Evolutionary conservation across 1,140 invertebrate species (phyloP).

Genomic region (Coptotermes formosanus): DNA sequence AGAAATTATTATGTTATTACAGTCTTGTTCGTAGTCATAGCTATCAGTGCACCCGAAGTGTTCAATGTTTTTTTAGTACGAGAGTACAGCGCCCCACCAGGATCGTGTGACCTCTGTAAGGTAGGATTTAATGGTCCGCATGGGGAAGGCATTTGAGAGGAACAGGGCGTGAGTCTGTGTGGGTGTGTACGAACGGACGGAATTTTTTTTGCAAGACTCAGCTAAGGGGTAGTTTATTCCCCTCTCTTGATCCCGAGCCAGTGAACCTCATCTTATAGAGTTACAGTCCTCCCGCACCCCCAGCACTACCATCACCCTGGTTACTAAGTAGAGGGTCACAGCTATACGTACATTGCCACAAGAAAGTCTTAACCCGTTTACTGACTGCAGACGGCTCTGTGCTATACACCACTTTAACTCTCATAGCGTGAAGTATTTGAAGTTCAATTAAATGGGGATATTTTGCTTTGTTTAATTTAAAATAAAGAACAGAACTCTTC

Average conservation of each 20-base stretch:
- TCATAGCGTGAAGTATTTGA: no score
- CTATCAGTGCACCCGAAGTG: background rate
- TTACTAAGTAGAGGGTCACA: background rate
- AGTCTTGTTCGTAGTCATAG: background rate
- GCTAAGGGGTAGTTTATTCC: conserved; percentile 17
- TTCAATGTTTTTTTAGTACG: background rate
- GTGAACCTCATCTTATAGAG: background rate
- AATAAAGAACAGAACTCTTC: no score
- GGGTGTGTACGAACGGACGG: background rate
- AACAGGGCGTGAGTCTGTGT: background rate
- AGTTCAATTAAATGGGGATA: no score
- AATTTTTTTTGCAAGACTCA: background rate
- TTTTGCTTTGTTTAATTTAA: no score
- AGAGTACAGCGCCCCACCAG: background rate
- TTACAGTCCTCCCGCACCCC: background rate
- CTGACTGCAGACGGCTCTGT: no score
- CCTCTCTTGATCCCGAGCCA: background rate
- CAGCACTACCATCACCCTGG: background rate
- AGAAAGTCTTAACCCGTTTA: background rate
- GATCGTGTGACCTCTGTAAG: background rate
- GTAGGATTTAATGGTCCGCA: background rate
- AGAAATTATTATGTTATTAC: background rate
- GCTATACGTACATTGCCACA: background rate
- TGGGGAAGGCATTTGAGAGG: conserved; percentile 1
- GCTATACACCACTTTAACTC: no score